Base-by-base conservation (phyloP, 2,797 vertebrate genomes). In the Paguma larvata region DNA sequence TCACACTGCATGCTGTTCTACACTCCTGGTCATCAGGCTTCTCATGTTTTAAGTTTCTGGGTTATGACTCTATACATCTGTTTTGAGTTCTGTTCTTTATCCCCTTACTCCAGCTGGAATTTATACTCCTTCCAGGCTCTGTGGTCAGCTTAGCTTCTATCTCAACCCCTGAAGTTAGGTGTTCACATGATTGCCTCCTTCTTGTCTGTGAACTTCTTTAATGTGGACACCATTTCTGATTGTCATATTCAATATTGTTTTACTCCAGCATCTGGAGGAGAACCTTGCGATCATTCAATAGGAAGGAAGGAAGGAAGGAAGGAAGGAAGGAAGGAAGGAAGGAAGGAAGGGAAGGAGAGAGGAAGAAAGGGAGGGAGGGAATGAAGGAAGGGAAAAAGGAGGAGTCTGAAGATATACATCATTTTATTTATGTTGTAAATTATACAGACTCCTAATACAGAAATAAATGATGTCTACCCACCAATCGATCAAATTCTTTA, bases 401-500 rank as follows among this genome's bases (percentile, higher is more conserved):
- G 21, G 25, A 4, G 2, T 19, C 23, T 25, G 34, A 30, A 15
- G 19, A 10, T 21, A 1, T 1, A 30, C 16, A 85, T 67, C 0
- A 23, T 32, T 65, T 73, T 94, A 73, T 94, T 63, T 72, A 48
- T 68, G 23, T 78, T 59, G 51, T 5, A 85, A 84, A 6, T 73
- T 87, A 46, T 1, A 68, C 12, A 23, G 70, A 30, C 4, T 63
- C 21, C 32, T 85, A 85, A 78, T 68, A 46, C 32, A 32, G 48
- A 97, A 79, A 95, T 62, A 51, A 83, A 56, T 63, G 25, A 85
- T 34, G 34, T 79, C 84, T 86, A 34, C 32, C 3, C 53, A 85
- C 16, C 8, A 72, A 16, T 46, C 41, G 83, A 62, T 25, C 18
- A 85, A 63, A 38, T 59, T 59, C 19, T 85, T 91, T 77, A 38